These are phyloP conservation scores for Equus quagga DNA, from an alignment of 2,113 vertebrate species.

Conservation along the genomic window DNA sequence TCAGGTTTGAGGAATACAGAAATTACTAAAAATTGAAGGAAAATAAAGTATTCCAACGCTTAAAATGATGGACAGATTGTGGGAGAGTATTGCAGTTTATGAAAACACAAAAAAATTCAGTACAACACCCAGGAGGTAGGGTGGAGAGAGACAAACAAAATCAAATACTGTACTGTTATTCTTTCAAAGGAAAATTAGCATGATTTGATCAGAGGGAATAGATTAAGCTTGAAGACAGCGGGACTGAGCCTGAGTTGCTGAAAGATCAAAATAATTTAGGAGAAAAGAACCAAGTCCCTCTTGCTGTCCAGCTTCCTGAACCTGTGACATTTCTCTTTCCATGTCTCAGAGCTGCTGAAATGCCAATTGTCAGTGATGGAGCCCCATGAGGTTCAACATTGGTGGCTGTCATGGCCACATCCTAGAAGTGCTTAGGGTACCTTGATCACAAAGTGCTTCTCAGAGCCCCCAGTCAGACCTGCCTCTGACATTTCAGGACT, in stretches of 20 bases:
- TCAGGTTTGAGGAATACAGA: background rate
- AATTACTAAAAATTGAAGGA: background rate
- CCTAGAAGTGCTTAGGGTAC: background rate
- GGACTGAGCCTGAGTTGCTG: slow-evolving; percentile 71
- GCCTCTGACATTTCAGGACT: background rate
- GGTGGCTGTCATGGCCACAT: background rate
- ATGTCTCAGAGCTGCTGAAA: background rate
- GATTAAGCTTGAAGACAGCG: slow-evolving; percentile 77
- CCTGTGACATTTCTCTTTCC: background rate
- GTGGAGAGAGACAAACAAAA: slow-evolving; percentile 7
- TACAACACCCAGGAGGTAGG: background rate
- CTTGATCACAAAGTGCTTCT: background rate
- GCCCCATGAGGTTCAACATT: background rate
- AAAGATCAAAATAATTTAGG: slow-evolving; percentile 78
- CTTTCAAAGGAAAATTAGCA: slow-evolving; percentile 61
- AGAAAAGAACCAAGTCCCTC: slow-evolving; percentile 44
- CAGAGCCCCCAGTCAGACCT: rapidly evolving
- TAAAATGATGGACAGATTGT: slow-evolving; percentile 6
- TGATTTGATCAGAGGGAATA: slow-evolving; percentile 63
- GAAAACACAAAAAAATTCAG: slow-evolving; percentile 48
- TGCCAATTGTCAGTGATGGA: background rate
- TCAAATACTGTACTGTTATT: background rate
- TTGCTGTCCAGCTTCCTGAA: background rate
- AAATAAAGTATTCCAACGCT: slow-evolving; percentile 7
- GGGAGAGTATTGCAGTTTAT: background rate